A percentile compares a stretch with the other conserved stretches of the same genome.
Evolutionary conservation across 2,113 vertebrate species (phyloP).

Genomic region (Tupaia chinensis): DNA sequence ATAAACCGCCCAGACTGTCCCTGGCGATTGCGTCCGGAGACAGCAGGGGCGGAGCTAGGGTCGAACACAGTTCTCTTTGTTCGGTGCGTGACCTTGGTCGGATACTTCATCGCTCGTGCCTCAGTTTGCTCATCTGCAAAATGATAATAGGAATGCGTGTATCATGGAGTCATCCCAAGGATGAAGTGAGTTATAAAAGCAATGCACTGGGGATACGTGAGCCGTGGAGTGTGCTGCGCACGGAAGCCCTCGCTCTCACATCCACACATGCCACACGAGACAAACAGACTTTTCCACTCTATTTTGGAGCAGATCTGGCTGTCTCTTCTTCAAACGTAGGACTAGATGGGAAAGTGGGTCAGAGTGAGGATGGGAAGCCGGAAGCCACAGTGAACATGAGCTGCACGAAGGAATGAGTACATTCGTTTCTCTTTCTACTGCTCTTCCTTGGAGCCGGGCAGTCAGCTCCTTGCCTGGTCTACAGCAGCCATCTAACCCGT

Average conservation of each 20-base stretch:
- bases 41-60: background rate
- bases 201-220: background rate
- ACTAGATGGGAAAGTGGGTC: background rate
- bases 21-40: background rate
- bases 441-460: background rate
- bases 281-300: background rate
- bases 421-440: background rate
- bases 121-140: background rate
- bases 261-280: no score
- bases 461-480: background rate
- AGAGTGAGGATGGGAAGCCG: background rate
- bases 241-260: accelerated
- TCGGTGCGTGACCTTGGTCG: background rate
- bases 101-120: background rate
- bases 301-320: background rate
- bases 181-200: background rate
- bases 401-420: background rate
- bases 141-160: no score
- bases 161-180: background rate
- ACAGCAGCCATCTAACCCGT: background rate
- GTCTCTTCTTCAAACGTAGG: background rate
- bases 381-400: no score
- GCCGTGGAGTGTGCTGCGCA: accelerated
- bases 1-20: background rate
- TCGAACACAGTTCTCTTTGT: background rate